phyloP scores from a whole-genome alignment of 2,113 vertebrate genomes.

The Nyctibius bracteatus region DNA sequence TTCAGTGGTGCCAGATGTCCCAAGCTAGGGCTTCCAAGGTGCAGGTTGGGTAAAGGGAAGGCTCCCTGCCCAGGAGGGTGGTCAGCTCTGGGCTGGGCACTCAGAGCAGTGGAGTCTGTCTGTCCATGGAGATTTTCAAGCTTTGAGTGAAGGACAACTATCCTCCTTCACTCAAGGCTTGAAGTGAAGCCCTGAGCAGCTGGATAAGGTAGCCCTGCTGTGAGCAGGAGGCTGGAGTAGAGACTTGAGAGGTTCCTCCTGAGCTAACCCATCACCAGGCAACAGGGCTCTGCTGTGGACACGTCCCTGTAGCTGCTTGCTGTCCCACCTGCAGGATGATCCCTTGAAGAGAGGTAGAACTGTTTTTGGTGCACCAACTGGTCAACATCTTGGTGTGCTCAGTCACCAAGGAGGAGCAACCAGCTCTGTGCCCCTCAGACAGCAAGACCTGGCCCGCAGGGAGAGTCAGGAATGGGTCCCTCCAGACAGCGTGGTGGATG shows the following conservation, averaged over 20 bases:
- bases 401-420: accelerated
- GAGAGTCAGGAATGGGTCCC: neutral
- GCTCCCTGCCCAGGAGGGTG: neutral
- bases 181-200: neutral
- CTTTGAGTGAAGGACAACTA: accelerated
- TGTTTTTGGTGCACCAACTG: neutral
- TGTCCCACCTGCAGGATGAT: neutral
- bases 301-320: neutral
- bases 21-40: neutral
- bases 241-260: neutral
- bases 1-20: neutral
- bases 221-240: accelerated
- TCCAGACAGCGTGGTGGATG: neutral
- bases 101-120: neutral
- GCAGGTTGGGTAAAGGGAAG: neutral
- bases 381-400: accelerated
- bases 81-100: neutral
- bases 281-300: neutral
- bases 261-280: too few relatives aligned
- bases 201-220: neutral
- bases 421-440: neutral
- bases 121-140: neutral
- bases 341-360: neutral
- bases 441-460: neutral
- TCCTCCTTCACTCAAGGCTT: neutral